These are phyloP conservation scores for Micropterix aruncella DNA, from an alignment of 2,888 invertebrate species.

Conservation along the genomic window DNA sequence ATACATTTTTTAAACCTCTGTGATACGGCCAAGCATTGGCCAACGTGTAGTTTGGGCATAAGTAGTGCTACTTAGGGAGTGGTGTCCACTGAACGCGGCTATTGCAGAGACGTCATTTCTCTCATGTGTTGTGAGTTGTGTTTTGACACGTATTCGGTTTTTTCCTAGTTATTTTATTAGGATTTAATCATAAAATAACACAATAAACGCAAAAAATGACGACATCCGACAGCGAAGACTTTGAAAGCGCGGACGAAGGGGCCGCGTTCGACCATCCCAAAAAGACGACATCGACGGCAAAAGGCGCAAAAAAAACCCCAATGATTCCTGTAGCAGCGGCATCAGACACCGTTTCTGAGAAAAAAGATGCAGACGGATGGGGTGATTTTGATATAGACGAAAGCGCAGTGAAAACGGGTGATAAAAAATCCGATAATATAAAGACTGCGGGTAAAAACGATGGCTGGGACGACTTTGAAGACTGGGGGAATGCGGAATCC, in stretches of 20 bases:
- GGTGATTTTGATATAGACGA: constrained; percentile 35
- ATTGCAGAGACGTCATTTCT: too few species aligned
- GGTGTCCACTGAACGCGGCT: too few species aligned
- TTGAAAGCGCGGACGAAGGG: constrained; percentile 66
- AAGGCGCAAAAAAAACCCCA: neutral
- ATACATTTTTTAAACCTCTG: too few species aligned
- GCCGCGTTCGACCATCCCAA: constrained; percentile 21
- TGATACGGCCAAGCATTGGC: too few species aligned
- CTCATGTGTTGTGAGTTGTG: too few species aligned
- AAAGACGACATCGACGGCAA: neutral
- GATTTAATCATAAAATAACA: too few species aligned
- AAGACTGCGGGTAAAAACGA: constrained; percentile 14
- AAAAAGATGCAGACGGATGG: constrained; percentile 26
- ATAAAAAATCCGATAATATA: constrained; percentile 10
- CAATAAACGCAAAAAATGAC: too few species aligned
- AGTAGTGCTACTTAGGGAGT: too few species aligned
- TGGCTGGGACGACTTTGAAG: constrained; percentile 38
- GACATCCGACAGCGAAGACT: constrained; percentile 61
- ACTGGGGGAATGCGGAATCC: constrained; percentile 26
- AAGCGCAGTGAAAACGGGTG: constrained; percentile 20
- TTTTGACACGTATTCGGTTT: too few species aligned
- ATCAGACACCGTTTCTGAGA: neutral
- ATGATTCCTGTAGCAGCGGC: neutral
- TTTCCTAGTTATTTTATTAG: too few species aligned
- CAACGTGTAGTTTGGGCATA: too few species aligned